Percentiles rank a stretch among this genome's conserved stretches.
Evolutionary conservation across 2,888 invertebrate species (phyloP).

Genomic region (Sarcophaga variegata): DNA sequence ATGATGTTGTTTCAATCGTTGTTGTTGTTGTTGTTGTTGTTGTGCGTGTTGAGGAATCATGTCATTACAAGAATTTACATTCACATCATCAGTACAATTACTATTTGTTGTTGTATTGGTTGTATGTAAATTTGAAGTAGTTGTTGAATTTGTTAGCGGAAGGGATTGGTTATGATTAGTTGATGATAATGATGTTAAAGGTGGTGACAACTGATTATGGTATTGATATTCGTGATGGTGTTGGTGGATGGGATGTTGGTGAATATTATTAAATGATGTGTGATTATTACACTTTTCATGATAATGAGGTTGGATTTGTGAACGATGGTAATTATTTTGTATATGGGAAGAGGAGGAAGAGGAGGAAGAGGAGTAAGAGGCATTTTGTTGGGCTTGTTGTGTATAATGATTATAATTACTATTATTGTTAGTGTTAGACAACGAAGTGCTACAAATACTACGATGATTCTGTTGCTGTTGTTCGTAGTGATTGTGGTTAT

Average conservation of each 20-base stretch:
- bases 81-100: slow-evolving; percentile 81
- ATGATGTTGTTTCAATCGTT: slow-evolving; percentile 30
- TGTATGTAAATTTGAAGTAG: slow-evolving; percentile 79
- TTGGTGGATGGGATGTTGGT: slow-evolving; percentile 38
- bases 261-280: slow-evolving; percentile 3
- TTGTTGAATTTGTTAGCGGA: slow-evolving; percentile 81
- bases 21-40: slow-evolving; percentile 70
- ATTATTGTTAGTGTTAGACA: slow-evolving; percentile 50
- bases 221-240: slow-evolving; percentile 40
- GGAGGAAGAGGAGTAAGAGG: slow-evolving; percentile 46
- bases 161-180: slow-evolving; percentile 80
- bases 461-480: slow-evolving; percentile 47
- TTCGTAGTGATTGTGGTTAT: slow-evolving; percentile 15
- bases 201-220: slow-evolving; percentile 30
- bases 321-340: slow-evolving; percentile 36
- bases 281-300: slow-evolving; percentile 25
- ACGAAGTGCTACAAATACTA: slow-evolving; percentile 32
- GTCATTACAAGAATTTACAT: slow-evolving; percentile 82
- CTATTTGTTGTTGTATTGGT: slow-evolving; percentile 78
- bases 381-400: slow-evolving; percentile 34
- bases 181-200: slow-evolving; percentile 69
- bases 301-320: slow-evolving; percentile 15
- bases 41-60: slow-evolving; percentile 78
- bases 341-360: slow-evolving; percentile 39
- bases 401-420: slow-evolving; percentile 54